These are phyloP conservation scores for Drosophila leontia DNA, from an alignment of 1,140 invertebrate species.

Conservation along the genomic window DNA sequence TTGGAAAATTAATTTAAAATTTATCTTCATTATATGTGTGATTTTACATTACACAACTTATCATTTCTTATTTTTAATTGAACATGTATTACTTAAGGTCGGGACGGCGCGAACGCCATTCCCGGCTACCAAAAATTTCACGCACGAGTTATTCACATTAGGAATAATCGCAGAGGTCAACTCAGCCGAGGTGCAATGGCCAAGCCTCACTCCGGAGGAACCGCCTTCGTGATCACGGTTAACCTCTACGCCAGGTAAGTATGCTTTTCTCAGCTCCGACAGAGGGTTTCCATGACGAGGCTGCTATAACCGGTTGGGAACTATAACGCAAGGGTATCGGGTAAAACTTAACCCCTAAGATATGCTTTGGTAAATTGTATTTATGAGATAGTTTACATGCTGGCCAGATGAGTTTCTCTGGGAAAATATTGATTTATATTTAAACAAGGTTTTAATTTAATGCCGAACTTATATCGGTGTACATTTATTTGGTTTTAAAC, in stretches of 20 bases:
- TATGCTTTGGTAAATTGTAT: not conserved
- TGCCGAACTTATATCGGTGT: too few species aligned
- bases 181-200: too few species aligned
- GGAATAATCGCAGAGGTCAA: too few species aligned
- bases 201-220: constrained; percentile 84
- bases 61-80: not conserved
- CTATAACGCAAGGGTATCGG: not conserved
- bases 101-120: constrained; percentile 85
- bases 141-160: too few species aligned
- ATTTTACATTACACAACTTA: too few species aligned
- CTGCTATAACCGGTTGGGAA: constrained; percentile 6
- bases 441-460: not conserved
- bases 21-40: too few species aligned
- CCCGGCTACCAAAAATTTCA: constrained; percentile 85
- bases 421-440: not conserved
- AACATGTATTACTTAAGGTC: constrained; percentile 52
- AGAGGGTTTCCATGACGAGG: not conserved
- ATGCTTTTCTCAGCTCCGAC: constrained; percentile 69
- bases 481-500: too few species aligned
- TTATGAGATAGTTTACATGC: not conserved
- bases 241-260: constrained; percentile 87
- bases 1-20: too few species aligned
- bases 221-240: constrained; percentile 89
- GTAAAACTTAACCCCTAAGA: constrained; percentile 1
- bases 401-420: not conserved